Conservation (phyloP, 2,888 invertebrate genomes). For the Nymphalis c-album region DNA sequence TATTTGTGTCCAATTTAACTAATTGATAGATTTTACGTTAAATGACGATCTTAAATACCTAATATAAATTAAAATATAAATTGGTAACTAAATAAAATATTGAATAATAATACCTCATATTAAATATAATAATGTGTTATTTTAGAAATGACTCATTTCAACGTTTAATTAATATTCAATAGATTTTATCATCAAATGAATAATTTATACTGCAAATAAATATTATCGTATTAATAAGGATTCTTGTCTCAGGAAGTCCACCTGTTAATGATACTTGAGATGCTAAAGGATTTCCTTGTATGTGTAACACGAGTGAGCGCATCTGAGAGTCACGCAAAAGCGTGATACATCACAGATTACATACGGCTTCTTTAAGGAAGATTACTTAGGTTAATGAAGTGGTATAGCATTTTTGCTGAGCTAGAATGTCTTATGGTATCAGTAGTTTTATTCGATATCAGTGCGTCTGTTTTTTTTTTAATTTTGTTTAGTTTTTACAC, state of each 20-base stretch:
- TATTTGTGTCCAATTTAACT: no score
- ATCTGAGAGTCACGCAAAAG: slow-evolving; percentile 31
- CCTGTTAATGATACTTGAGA: slow-evolving; percentile 30
- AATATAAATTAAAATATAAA: no score
- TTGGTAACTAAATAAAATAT: no score
- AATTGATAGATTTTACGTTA: no score
- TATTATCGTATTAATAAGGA: slow-evolving; percentile 11
- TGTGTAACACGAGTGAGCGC: slow-evolving; percentile 13
- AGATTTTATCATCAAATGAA: background rate
- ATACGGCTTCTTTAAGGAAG: slow-evolving; percentile 2
- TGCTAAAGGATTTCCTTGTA: slow-evolving; percentile 33
- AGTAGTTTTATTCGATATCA: no score
- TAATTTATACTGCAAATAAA: background rate
- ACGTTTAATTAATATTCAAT: background rate
- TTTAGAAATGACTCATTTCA: background rate
- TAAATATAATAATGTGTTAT: background rate
- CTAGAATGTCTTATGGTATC: no score
- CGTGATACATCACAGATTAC: background rate
- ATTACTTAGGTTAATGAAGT: background rate
- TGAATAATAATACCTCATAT: background rate
- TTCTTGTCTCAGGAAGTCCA: slow-evolving; percentile 19
- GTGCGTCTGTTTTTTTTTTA: no score
- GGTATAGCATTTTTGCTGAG: background rate
- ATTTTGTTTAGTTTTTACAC: no score
- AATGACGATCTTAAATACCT: no score